Conservation (phyloP, 2,888 invertebrate species). For the Aspidapion aeneum region DNA sequence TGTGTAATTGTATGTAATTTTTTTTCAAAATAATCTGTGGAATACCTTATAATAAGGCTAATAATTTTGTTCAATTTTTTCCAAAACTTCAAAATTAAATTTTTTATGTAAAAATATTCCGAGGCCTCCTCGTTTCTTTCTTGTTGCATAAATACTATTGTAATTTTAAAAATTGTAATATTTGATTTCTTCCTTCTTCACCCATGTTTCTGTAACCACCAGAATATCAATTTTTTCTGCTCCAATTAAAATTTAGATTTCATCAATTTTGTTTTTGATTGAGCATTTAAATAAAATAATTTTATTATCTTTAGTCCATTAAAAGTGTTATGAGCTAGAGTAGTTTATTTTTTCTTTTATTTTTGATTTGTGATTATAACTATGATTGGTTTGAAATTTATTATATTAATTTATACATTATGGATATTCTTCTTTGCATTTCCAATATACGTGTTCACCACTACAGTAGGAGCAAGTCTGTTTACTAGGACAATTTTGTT, state of each 20-base stretch:
- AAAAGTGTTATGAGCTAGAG: background rate
- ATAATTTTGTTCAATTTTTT: constrained; percentile 1
- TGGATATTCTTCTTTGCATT: background rate
- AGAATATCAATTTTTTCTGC: background rate
- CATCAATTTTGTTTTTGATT: constrained; percentile 3
- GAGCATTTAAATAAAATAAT: constrained; percentile 1
- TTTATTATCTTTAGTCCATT: background rate
- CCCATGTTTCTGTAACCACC: background rate
- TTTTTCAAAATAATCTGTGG: background rate
- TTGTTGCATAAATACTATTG: background rate
- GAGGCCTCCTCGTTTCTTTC: background rate
- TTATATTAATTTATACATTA: background rate
- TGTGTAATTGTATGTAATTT: background rate
- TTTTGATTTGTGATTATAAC: background rate
- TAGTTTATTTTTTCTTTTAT: background rate
- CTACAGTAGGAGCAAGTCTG: background rate
- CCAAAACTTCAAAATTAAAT: background rate
- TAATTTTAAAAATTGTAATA: background rate
- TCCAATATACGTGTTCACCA: background rate
- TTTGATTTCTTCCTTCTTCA: background rate
- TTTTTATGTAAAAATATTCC: background rate
- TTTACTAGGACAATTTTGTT: background rate
- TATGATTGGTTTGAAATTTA: background rate
- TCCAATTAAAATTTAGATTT: background rate
- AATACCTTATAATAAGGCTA: background rate